Evolutionary conservation across 2,888 invertebrate species (phyloP), one percentile per base, ranked within the genome.

Genomic region (Heteromyza rotundicornis): DNA sequence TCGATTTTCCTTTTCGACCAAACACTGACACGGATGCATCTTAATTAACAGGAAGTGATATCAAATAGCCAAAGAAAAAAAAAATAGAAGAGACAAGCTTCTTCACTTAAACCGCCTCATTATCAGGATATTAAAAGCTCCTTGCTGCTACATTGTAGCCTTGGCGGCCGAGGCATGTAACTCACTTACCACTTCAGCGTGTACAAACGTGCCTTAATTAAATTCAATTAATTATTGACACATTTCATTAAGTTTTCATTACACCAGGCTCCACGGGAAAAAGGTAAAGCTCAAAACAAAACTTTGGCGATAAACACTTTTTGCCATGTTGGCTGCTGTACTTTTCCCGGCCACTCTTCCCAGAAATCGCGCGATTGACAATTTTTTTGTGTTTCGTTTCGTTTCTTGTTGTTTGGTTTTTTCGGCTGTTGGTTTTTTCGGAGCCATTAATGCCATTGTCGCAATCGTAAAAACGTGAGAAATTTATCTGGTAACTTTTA

Each of bases 171-270:
- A n/a, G n/a, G n/a, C n/a, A n/a, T n/a, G n/a, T n/a, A n/a, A n/a
- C n/a, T n/a, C n/a, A n/a, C n/a, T 27, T 27, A 27, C 27, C 27
- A 27, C 10, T 10, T 27, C 27, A 27, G 10, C 5, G 27, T 27
- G 27, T 10, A n/a, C 40, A 40, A 65, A 67, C 67, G 67, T 69
- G 71, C 68, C 73, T 77, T 76, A 80, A 79, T 80, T 80, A 74
- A 77, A 80, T 80, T 70, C 77, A 80, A 80, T 80, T 80, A 80
- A 80, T 80, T 80, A 80, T 78, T 79, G 77, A 80, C 80, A 80
- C 79, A 78, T 79, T 77, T 77, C 64, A 70, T 60, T 62, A 68
- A 67, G 68, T 71, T 74, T 74, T 67, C 68, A 64, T 70, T 68
- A 40, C 47, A 56, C 53, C 53, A 58, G 58, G 20, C 22, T 24